These are phyloP conservation scores for Odontamblyopus rebecca DNA, from an alignment of 2,797 vertebrate genomes.

Conservation along the genomic window DNA sequence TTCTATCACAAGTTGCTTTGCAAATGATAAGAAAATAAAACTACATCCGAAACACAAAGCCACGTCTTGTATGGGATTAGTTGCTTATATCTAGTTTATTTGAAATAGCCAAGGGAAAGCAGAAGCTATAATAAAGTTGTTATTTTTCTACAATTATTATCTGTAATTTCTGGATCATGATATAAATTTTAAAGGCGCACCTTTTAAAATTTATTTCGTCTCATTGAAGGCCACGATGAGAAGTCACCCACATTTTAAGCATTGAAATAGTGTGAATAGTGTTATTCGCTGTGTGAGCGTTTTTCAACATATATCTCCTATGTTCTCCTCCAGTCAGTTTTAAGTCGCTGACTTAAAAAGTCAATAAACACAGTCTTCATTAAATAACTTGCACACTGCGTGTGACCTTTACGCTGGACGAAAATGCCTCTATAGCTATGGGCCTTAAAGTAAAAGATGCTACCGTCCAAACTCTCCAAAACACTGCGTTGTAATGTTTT, in stretches of 20 bases:
- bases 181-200: neutral
- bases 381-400: conserved; percentile 26
- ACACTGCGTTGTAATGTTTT: neutral
- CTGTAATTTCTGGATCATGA: neutral
- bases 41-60: neutral
- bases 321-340: neutral
- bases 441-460: conserved; percentile 10
- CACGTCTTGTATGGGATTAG: neutral
- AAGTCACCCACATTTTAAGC: conserved; percentile 20
- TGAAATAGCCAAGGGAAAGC: neutral
- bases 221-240: conserved; percentile 8
- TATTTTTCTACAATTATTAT: neutral
- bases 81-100: neutral
- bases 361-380: conserved; percentile 2
- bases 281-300: no score
- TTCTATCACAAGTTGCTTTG: conserved; percentile 43
- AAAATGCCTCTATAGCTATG: conserved; percentile 7
- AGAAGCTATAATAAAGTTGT: neutral
- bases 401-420: conserved; percentile 37
- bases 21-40: neutral
- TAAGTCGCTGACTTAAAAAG: conserved; percentile 4
- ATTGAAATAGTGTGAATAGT: no score
- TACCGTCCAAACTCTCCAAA: neutral
- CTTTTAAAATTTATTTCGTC: neutral
- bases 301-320: neutral